These are phyloP conservation scores for Apamea sordens DNA, from an alignment of 2,888 invertebrate genomes.

Conservation along the genomic window DNA sequence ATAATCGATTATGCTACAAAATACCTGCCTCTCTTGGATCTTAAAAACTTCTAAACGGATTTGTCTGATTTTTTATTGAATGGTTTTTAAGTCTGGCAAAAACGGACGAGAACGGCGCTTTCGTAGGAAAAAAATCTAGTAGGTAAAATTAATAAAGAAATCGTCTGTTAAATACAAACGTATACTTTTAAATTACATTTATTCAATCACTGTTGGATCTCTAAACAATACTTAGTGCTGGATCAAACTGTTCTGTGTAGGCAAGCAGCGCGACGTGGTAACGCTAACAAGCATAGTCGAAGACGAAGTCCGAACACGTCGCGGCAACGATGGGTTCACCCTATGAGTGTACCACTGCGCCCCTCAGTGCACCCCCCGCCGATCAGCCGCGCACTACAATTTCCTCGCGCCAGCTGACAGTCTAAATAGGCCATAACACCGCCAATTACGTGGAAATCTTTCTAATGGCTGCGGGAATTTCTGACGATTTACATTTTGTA, in stretches of 20 bases:
- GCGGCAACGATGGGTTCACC: constrained; percentile 11
- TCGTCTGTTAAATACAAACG: not conserved
- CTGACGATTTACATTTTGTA: constrained; percentile 10
- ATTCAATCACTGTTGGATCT: not conserved
- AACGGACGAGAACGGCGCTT: not conserved
- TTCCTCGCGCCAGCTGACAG: constrained; percentile 39
- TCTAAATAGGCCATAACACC: constrained; percentile 54
- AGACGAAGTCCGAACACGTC: constrained; percentile 19
- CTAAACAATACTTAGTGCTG: constrained; percentile 2
- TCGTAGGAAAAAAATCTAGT: not conserved
- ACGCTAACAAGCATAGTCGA: not conserved
- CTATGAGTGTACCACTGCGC: constrained; percentile 9
- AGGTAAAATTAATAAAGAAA: not conserved
- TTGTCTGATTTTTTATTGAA: not conserved
- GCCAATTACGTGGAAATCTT: constrained; percentile 56
- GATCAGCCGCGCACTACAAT: constrained; percentile 45
- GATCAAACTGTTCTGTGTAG: no score
- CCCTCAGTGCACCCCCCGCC: constrained; percentile 32
- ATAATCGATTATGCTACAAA: not conserved
- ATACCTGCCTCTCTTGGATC: not conserved
- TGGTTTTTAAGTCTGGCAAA: not conserved
- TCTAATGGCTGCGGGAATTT: constrained; percentile 15
- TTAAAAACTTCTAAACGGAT: not conserved
- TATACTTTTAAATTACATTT: not conserved
- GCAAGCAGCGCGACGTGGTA: not conserved